Base-by-base conservation (phyloP, 2,797 vertebrate genomes). In the Pangasius sanitwongsei region DNA sequence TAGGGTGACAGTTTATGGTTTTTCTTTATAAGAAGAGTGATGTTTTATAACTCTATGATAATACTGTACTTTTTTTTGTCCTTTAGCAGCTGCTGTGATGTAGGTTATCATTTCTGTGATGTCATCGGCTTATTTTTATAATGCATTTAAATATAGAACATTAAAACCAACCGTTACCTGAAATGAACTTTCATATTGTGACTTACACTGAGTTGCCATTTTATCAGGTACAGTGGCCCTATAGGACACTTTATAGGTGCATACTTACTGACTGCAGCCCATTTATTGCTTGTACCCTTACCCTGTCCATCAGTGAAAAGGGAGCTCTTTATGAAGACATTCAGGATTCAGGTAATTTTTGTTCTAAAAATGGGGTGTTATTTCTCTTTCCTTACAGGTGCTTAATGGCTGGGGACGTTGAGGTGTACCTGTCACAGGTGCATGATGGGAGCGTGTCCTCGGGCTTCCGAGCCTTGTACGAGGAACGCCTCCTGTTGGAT, bases 341-440 rank as follows among this genome's bases (percentile, higher is more conserved):
- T 55, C 8, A 11, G 4, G 15, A 2, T 48, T 61, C 23, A 48
- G 25, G 34, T 69, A 13, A 69, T 41, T 41, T 44, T 23, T 48
- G 63, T 69, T 55, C 31, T 65, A 44, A 53, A 86, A 89, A 25
- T 0, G 16, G 1, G 31, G 1, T 75, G 2, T n/a, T 50, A 41
- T n/a, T 61, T 15, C 13, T 87, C 44, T 77, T 78, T 87, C 69
- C 91, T 91, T 92, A 93, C 93, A 99, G 98, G 97, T 97, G 96
- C 97, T 97, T 97, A 96, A 99, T 99, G 98, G 98, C 98, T 96
- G 98, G 97, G 97, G 98, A 99, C 95, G 98, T 98, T 97, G 98
- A 99, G 98, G 98, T 98, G 96, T 99, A 98, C 97, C 98, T 98
- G 95, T 99, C 98, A 94, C 98, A 98, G 96, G 98, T 98, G 95